A percentile compares a stretch with the other conserved stretches of the same genome.
These are phyloP conservation scores for Poecilus cupreus DNA, from an alignment of 2,888 invertebrate genomes.

Conservation along the genomic window DNA sequence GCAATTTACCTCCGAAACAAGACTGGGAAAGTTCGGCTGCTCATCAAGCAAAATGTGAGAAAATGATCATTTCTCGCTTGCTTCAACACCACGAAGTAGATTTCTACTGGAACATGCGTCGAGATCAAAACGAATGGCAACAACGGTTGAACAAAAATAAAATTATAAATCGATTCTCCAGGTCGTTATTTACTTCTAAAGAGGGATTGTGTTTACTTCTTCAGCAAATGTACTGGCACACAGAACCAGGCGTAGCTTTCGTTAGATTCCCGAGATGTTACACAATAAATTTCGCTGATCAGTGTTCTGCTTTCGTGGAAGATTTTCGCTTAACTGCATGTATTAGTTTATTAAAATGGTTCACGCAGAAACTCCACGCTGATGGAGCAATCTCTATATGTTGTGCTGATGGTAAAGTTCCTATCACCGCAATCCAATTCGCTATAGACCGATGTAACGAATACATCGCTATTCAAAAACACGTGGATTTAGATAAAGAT, in stretches of 20 bases:
- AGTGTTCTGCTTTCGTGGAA: conserved; percentile 87
- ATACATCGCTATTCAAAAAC: conserved; percentile 83
- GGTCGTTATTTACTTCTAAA: conserved; percentile 94
- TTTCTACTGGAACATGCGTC: conserved; percentile 92
- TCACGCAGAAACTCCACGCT: conserved; percentile 77
- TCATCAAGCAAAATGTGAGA: conserved; percentile 80
- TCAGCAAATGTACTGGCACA: conserved; percentile 90
- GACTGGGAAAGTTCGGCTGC: conserved; percentile 70
- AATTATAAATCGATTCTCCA: conserved; percentile 86
- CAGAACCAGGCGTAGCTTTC: conserved; percentile 86
- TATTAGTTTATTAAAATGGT: conserved; percentile 87
- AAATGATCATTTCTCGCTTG: conserved; percentile 81
- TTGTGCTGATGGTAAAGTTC: conserved; percentile 80
- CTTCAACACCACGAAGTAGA: conserved; percentile 87
- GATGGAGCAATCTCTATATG: conserved; percentile 77
- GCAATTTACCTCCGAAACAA: conserved; percentile 70
- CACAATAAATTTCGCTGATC: conserved; percentile 80
- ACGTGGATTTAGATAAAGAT: conserved; percentile 84
- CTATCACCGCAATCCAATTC: conserved; percentile 85
- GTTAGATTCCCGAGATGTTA: conserved; percentile 88
- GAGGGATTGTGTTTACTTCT: conserved; percentile 88
- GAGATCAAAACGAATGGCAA: conserved; percentile 87
- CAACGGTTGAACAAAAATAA: conserved; percentile 78
- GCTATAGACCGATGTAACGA: conserved; percentile 87
- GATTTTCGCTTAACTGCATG: conserved; percentile 94